These are phyloP conservation scores for Gallinago stenura DNA, from an alignment of 2,797 vertebrate genomes.

Conservation along the genomic window DNA sequence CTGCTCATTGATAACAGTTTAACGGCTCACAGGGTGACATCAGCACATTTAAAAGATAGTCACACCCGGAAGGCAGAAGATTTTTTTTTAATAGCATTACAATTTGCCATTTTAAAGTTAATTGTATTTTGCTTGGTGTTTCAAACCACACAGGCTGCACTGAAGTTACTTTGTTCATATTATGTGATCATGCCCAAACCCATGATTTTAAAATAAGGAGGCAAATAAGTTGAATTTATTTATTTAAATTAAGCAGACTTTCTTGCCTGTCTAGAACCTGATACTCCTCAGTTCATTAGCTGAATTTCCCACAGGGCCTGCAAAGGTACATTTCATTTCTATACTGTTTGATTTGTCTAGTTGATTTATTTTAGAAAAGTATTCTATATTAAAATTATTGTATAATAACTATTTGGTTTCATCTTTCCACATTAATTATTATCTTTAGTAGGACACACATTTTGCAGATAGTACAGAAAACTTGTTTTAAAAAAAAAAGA, in stretches of 20 bases:
- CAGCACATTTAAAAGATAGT: constrained; percentile 41
- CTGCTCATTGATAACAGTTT: constrained; percentile 54
- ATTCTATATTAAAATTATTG: background rate
- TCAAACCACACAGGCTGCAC: background rate
- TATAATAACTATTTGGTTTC: background rate
- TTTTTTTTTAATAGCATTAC: constrained; percentile 16
- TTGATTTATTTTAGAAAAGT: background rate
- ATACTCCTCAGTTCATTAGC: constrained; percentile 12
- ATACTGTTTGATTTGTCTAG: background rate
- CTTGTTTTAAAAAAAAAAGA: background rate
- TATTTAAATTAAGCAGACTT: constrained; percentile 38
- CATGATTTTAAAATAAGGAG: constrained; percentile 8
- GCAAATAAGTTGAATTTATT: constrained; percentile 10
- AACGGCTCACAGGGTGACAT: constrained; percentile 43
- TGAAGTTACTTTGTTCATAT: background rate
- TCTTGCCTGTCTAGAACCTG: constrained; percentile 11
- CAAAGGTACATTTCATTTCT: background rate
- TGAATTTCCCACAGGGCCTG: constrained; percentile 13
- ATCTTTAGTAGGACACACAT: background rate
- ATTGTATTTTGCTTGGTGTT: constrained; percentile 32
- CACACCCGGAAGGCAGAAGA: constrained; percentile 5
- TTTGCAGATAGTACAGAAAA: background rate
- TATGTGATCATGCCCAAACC: background rate
- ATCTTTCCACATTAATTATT: background rate
- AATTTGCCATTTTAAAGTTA: constrained; percentile 50